Evolutionary conservation across 2,113 vertebrate species (phyloP).

Genomic region (Apteryx mantelli): DNA sequence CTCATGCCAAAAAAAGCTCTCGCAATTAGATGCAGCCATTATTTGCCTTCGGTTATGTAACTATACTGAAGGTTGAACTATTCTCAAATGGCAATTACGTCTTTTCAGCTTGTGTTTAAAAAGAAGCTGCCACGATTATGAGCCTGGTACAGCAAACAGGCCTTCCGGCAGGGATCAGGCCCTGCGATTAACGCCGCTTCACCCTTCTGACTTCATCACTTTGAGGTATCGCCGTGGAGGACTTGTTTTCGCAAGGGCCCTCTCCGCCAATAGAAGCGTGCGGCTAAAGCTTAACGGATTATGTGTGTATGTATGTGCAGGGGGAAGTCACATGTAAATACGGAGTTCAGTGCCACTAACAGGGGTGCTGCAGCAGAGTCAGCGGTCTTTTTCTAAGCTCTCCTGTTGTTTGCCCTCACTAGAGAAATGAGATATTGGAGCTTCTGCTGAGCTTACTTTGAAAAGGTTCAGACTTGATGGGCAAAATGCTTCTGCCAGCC

Average conservation of each 20-base stretch:
- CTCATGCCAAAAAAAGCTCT: background rate
- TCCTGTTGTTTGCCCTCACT: background rate
- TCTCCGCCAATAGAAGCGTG: background rate
- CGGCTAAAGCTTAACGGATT: constrained; percentile 43
- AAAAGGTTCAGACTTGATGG: background rate
- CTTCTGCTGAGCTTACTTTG: background rate
- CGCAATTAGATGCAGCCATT: accelerated
- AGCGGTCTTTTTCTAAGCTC: background rate
- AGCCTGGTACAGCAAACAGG: accelerated
- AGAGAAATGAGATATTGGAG: background rate
- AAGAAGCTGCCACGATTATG: accelerated
- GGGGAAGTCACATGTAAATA: constrained; percentile 64
- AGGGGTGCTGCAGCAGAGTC: background rate
- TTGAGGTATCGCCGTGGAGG: background rate
- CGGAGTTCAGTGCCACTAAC: background rate
- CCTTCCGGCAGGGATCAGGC: background rate
- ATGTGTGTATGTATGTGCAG: background rate
- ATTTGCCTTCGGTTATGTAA: background rate
- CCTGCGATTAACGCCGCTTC: constrained; percentile 21
- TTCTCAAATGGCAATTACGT: accelerated
- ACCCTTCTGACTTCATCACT: constrained; percentile 7
- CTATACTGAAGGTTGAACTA: background rate
- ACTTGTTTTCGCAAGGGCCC: background rate
- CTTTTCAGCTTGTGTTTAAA: background rate
- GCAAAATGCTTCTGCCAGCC: constrained; percentile 32